phyloP scores from a whole-genome alignment of 2,888 invertebrate genomes.

The Sinhomidia bicolor region DNA sequence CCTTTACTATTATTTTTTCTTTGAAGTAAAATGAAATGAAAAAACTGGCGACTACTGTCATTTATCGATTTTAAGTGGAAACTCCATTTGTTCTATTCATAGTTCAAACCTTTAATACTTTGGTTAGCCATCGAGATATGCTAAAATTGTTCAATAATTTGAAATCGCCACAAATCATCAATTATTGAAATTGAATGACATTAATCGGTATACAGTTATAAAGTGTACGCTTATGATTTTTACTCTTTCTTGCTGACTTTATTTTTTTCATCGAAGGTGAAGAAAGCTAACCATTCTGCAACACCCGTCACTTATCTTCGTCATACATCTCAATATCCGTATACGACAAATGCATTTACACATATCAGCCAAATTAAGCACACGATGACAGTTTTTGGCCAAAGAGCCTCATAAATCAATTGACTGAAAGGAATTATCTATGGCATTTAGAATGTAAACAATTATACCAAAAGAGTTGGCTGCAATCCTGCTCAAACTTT shows the following conservation, averaged over 20 bases:
- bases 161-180: neutral
- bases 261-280: constrained; percentile 14
- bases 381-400: constrained; percentile 66
- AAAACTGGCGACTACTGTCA: no score
- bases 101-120: no score
- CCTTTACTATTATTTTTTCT: no score
- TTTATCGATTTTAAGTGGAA: no score
- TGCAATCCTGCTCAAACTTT: constrained; percentile 63
- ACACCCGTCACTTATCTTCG: neutral
- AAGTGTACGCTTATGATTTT: neutral
- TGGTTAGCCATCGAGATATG: no score
- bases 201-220: neutral
- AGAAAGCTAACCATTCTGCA: neutral
- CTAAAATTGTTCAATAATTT: neutral
- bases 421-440: constrained; percentile 74
- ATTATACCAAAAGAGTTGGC: constrained; percentile 64
- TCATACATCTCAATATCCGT: constrained; percentile 33
- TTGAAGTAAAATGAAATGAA: no score
- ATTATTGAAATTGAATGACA: neutral
- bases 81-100: no score
- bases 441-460: constrained; percentile 75
- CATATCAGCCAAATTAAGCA: constrained; percentile 63
- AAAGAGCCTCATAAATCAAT: constrained; percentile 74
- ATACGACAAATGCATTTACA: constrained; percentile 60
- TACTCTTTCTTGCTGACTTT: neutral